These are phyloP conservation scores for Heliothis subflexa DNA, from an alignment of 1,140 invertebrate genomes.

Conservation along the genomic window DNA sequence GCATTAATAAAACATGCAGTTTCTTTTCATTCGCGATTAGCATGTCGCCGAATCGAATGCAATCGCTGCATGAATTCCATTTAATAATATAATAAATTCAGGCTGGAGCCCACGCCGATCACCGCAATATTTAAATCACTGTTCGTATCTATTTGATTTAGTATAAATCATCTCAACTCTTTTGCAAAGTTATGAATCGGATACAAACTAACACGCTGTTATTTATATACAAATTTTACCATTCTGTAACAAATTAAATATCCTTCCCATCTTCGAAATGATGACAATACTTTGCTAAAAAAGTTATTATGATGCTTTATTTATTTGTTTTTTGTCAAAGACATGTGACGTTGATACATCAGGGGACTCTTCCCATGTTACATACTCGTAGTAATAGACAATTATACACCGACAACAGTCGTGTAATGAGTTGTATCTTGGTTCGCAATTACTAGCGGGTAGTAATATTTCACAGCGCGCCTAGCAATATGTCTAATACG, in stretches of 20 bases:
- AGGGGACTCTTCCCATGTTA: conserved; percentile 19
- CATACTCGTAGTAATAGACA: conserved; percentile 13
- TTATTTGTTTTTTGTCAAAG: neutral
- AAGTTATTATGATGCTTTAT: neutral
- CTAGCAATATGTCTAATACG: conserved; percentile 37
- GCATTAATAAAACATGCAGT: conserved; percentile 31
- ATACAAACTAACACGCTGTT: conserved; percentile 3
- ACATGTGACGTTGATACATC: neutral
- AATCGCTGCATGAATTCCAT: conserved; percentile 30
- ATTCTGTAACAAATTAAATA: neutral
- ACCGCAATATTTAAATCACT: conserved; percentile 11
- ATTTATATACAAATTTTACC: conserved; percentile 4
- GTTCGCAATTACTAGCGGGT: conserved; percentile 36
- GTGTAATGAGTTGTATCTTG: conserved; percentile 32
- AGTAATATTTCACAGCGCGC: conserved; percentile 39
- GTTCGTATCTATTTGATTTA: conserved; percentile 24
- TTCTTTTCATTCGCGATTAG: conserved; percentile 29
- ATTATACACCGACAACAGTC: conserved; percentile 37
- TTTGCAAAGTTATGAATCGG: conserved; percentile 1
- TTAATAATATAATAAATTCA: conserved; percentile 31
- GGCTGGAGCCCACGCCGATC: conserved; percentile 18
- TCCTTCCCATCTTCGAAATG: too few species aligned
- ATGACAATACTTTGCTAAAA: too few species aligned
- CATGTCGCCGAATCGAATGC: conserved; percentile 17
- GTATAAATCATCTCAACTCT: conserved; percentile 18